Evolutionary conservation across 2,797 vertebrate genomes (phyloP).

Genomic region (Fistularia tabacaria): DNA sequence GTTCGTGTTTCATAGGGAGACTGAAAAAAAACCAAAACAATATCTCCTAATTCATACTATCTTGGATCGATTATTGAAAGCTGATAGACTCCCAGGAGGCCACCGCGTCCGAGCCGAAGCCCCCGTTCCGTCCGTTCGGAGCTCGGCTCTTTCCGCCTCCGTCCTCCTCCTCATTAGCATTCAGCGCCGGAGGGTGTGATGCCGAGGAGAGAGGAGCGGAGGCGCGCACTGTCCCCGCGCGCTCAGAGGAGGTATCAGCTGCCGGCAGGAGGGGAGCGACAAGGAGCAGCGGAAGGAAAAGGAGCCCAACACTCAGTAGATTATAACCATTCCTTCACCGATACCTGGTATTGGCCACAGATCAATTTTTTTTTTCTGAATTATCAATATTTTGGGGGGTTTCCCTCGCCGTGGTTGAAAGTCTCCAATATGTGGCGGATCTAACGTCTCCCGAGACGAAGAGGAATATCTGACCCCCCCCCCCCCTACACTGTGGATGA

Average conservation of each 20-base stretch:
- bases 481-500: constrained; percentile 67
- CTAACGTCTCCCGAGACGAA: constrained; percentile 67
- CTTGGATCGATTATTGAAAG: too few species aligned
- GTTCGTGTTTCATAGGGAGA: too few species aligned
- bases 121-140: too few species aligned
- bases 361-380: constrained; percentile 5
- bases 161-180: constrained; percentile 66
- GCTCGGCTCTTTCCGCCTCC: constrained; percentile 58
- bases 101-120: too few species aligned
- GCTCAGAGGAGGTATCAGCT: constrained; percentile 73
- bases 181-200: constrained; percentile 67
- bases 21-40: too few species aligned
- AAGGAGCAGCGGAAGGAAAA: constrained; percentile 56
- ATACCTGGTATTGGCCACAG: neutral
- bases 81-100: too few species aligned
- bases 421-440: constrained; percentile 80
- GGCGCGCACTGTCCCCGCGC: constrained; percentile 70
- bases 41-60: too few species aligned
- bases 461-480: constrained; percentile 54
- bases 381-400: neutral
- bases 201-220: constrained; percentile 60
- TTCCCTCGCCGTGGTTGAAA: constrained; percentile 12
- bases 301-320: constrained; percentile 39
- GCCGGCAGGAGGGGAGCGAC: constrained; percentile 65
- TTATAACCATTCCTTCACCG: constrained; percentile 62